phyloP scores from a whole-genome alignment of 2,888 invertebrate species.

The Lepidocyrtoides sp. region DNA sequence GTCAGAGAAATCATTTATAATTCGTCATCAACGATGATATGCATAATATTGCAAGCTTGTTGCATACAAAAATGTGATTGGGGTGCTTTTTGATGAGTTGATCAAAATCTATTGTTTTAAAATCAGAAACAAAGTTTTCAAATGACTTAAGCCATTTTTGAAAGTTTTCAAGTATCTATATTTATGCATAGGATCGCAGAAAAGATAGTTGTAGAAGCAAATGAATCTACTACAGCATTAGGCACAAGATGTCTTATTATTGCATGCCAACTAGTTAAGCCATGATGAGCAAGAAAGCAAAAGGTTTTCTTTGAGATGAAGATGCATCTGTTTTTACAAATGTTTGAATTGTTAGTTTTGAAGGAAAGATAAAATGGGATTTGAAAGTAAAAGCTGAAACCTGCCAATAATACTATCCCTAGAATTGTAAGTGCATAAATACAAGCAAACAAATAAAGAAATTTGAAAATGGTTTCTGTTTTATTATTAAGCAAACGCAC shows the following conservation, averaged over 20 bases:
- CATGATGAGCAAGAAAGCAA: not conserved
- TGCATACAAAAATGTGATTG: not conserved
- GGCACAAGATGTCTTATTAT: not conserved
- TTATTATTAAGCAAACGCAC: not conserved
- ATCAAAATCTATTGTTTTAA: no score
- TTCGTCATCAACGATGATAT: not conserved
- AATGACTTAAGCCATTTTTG: not conserved
- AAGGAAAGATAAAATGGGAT: constrained; percentile 19
- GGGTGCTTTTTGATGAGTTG: not conserved
- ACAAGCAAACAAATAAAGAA: not conserved
- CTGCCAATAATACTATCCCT: not conserved
- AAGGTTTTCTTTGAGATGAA: constrained; percentile 7
- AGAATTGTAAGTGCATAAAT: not conserved
- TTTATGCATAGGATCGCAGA: no score
- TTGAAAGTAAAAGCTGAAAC: constrained; percentile 63
- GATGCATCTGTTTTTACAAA: not conserved
- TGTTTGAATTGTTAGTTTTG: not conserved
- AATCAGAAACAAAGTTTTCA: not conserved
- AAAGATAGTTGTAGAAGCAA: no score
- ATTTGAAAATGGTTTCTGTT: not conserved
- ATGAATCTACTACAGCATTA: no score
- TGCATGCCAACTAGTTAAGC: not conserved
- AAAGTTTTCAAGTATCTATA: not conserved
- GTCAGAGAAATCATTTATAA: not conserved
- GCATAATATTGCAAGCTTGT: not conserved